Percentiles rank a stretch among this genome's conserved stretches.
Evolutionary conservation across 2,797 vertebrate genomes (phyloP).

Genomic region (Sparus aurata): DNA sequence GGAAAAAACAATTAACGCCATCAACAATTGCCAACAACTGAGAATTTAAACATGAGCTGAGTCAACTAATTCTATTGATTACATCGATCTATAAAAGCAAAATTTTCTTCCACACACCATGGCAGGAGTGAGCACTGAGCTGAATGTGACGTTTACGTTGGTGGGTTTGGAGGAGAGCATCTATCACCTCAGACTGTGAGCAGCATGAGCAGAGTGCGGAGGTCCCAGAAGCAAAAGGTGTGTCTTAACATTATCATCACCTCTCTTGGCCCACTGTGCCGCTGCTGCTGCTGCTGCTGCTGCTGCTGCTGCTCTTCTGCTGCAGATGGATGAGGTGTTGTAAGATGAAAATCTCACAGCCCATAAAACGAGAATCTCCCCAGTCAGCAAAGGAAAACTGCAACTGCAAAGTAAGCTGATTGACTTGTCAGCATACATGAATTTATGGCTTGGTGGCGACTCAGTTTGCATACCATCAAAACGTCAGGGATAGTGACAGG

Average conservation of each 20-base stretch:
- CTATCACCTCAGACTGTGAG: conserved; percentile 43
- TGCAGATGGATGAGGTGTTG: conserved; percentile 64
- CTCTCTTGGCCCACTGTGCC: conserved; percentile 25
- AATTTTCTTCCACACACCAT: neutral
- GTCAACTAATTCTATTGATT: neutral
- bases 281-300: conserved; percentile 28
- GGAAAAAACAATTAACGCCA: conserved; percentile 52
- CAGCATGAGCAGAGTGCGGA: conserved; percentile 1
- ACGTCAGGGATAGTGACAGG: neutral
- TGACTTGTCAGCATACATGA: conserved; percentile 44
- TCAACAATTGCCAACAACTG: conserved; percentile 37
- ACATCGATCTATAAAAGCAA: too few species aligned
- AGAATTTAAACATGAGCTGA: conserved; percentile 11
- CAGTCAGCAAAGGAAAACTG: conserved; percentile 69
- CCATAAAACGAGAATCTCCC: conserved; percentile 42
- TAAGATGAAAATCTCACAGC: conserved; percentile 46
- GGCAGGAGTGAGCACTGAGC: neutral
- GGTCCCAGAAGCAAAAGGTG: conserved; percentile 30
- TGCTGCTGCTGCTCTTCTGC: conserved; percentile 25
- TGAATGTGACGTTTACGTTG: neutral
- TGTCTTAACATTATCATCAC: conserved; percentile 46
- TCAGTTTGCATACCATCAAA: conserved; percentile 21
- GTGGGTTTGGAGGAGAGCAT: conserved; percentile 11
- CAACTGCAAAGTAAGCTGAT: conserved; percentile 44
- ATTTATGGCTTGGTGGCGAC: conserved; percentile 41